These are phyloP conservation scores for Diadophis punctatus DNA, from an alignment of 2,113 vertebrate species.

Conservation along the genomic window DNA sequence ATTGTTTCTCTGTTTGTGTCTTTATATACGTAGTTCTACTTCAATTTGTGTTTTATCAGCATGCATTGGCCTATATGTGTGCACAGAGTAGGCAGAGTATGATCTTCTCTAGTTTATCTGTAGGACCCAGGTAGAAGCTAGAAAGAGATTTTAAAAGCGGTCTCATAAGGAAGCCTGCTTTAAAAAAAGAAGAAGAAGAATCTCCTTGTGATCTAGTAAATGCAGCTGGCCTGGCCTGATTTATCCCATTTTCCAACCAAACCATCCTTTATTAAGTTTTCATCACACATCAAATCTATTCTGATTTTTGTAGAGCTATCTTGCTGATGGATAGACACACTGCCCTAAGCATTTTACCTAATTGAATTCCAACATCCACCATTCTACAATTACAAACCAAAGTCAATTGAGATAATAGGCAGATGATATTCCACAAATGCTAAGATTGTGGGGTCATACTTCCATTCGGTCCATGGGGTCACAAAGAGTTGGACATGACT, in stretches of 20 bases:
- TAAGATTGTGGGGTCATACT: background rate
- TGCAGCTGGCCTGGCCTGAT: background rate
- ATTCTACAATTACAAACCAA: background rate
- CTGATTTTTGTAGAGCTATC: background rate
- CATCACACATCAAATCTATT: background rate
- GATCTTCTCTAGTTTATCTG: background rate
- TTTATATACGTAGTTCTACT: background rate
- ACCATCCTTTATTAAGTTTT: background rate
- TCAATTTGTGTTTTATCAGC: background rate
- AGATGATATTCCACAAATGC: background rate
- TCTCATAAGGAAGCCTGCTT: background rate
- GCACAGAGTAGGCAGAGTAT: background rate
- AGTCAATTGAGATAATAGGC: background rate
- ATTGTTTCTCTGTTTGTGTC: background rate
- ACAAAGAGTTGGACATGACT: background rate
- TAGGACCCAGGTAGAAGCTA: background rate
- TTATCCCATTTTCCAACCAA: background rate
- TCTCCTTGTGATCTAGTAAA: too few relatives aligned
- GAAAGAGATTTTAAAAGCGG: background rate
- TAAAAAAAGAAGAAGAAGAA: background rate
- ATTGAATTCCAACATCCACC: background rate
- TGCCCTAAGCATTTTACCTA: background rate
- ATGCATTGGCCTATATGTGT: background rate
- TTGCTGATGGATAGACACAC: background rate
- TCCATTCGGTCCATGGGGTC: background rate